Evolutionary conservation across 2,888 invertebrate genomes (phyloP).

Genomic region (Orthonevra nobilis): DNA sequence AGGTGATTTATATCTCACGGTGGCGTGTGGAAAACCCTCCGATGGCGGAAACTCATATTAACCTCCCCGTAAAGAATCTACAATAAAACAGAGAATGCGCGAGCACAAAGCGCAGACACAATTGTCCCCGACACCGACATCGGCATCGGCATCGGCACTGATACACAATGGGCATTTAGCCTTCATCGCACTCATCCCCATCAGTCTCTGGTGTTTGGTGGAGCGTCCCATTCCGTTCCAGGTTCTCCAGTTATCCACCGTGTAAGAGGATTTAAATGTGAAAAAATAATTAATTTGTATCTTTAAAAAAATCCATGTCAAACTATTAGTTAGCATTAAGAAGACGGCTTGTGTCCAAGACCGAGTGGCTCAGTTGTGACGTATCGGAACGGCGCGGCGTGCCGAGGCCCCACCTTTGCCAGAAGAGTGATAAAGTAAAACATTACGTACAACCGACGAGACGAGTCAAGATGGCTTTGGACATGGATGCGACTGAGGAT

Average conservation of each 20-base stretch:
- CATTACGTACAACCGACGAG: constrained; percentile 50
- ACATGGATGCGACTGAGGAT: neutral
- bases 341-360: constrained; percentile 32
- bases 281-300: constrained; percentile 69
- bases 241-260: constrained; percentile 4
- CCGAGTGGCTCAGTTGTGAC: constrained; percentile 43
- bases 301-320: constrained; percentile 68
- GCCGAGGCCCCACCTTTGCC: constrained; percentile 55
- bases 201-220: constrained; percentile 38
- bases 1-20: constrained; percentile 41
- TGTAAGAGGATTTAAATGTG: constrained; percentile 50
- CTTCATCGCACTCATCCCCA: constrained; percentile 51
- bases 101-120: constrained; percentile 5
- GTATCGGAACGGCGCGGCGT: no score
- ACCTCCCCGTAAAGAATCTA: constrained; percentile 7
- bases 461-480: constrained; percentile 27
- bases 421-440: constrained; percentile 58
- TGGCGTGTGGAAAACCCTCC: constrained; percentile 41
- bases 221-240: neutral
- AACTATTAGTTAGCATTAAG: constrained; percentile 70
- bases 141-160: no score
- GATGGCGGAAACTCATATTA: constrained; percentile 34
- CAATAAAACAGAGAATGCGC: constrained; percentile 17
- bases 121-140: no score
- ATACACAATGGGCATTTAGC: constrained; percentile 54